Evolutionary conservation across 2,797 vertebrate genomes (phyloP).

Genomic region (Ceyx erithaca): DNA sequence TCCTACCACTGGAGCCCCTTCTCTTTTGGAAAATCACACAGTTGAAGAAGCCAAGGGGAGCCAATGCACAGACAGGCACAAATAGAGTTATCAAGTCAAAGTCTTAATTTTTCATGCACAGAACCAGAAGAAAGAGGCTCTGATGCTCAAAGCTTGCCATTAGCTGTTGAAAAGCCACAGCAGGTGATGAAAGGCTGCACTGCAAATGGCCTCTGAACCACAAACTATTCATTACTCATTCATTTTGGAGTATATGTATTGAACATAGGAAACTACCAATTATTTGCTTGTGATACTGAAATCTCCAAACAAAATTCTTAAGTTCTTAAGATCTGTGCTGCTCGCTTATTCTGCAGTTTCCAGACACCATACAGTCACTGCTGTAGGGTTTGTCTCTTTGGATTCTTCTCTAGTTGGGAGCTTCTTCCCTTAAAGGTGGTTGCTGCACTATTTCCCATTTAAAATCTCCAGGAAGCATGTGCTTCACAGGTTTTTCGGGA

Average conservation of each 20-base stretch:
- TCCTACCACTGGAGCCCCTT: not conserved
- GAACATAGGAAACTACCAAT: not conserved
- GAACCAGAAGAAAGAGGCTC: conserved; percentile 62
- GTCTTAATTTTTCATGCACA: conserved; percentile 27
- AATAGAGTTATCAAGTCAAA: conserved; percentile 46
- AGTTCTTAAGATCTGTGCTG: not conserved
- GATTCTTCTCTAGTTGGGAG: not conserved
- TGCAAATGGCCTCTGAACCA: not conserved
- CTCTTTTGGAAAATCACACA: conserved; percentile 8
- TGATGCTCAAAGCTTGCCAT: conserved; percentile 48
- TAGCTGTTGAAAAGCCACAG: conserved; percentile 47
- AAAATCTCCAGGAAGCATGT: not conserved
- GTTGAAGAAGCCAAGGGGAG: conserved; percentile 50
- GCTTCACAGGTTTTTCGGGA: not conserved
- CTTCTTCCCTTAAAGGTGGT: not conserved
- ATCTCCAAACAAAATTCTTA: not conserved
- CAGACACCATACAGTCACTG: not conserved
- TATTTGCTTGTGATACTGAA: not conserved
- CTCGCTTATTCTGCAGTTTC: not conserved
- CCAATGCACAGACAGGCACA: conserved; percentile 52
- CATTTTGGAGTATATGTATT: not conserved
- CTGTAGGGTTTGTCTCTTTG: not conserved
- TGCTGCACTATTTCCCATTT: not conserved
- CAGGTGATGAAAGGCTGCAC: conserved; percentile 40
- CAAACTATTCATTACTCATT: not conserved